Evolutionary conservation across 2,797 vertebrate genomes (phyloP).

Genomic region (Podargus strigoides): DNA sequence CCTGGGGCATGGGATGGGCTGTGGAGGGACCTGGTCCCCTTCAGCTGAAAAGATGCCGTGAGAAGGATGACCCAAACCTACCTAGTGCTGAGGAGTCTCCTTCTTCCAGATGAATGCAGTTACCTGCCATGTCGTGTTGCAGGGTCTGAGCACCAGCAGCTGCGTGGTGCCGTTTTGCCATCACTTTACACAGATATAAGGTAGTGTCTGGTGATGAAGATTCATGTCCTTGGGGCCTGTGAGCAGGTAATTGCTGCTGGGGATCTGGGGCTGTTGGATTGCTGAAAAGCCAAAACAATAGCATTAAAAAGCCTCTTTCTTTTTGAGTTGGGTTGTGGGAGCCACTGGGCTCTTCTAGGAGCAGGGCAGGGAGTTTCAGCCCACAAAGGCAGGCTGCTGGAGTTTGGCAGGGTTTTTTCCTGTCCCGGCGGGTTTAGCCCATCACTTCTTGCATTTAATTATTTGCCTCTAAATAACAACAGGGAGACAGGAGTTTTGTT

Average conservation of each 20-base stretch:
- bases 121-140: background rate
- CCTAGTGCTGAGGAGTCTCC: background rate
- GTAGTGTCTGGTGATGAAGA: background rate
- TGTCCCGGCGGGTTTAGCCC: background rate
- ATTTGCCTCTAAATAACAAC: background rate
- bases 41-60: background rate
- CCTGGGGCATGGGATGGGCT: background rate
- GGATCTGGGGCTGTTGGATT: background rate
- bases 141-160: background rate
- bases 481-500: background rate
- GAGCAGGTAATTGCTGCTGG: background rate
- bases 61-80: background rate
- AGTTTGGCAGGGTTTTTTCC: background rate
- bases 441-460: background rate
- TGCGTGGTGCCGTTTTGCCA: background rate
- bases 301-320: background rate
- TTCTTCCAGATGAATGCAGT: background rate
- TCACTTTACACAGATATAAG: background rate
- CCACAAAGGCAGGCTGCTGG: background rate
- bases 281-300: background rate
- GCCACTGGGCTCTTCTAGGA: background rate
- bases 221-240: background rate
- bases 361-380: background rate
- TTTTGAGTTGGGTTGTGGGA: background rate
- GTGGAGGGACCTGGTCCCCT: accelerated